These are phyloP conservation scores for Scolopax bukidnonensis DNA, from an alignment of 2,797 vertebrate species.

Conservation along the genomic window DNA sequence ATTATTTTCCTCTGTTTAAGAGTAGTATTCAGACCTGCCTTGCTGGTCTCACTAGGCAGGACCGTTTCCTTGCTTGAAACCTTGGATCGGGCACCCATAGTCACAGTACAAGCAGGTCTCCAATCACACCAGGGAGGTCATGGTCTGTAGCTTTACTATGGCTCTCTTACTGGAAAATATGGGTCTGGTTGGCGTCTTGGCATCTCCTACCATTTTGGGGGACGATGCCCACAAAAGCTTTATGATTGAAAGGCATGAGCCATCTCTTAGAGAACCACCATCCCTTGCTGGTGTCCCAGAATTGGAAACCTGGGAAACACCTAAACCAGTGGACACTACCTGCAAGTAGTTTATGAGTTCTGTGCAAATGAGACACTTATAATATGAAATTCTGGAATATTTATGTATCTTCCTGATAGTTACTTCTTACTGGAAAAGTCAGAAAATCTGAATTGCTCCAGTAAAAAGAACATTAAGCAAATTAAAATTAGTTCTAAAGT, in stretches of 20 bases:
- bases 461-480: neutral
- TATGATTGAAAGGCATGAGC: neutral
- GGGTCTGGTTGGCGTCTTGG: neutral
- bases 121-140: neutral
- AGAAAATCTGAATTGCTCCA: neutral
- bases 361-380: neutral
- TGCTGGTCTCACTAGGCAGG: neutral
- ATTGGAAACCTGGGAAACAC: neutral
- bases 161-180: neutral
- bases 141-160: neutral
- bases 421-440: neutral
- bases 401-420: neutral
- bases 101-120: neutral
- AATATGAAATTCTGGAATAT: neutral
- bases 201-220: neutral
- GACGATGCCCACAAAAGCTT: neutral
- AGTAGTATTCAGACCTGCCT: neutral
- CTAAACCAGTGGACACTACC: neutral
- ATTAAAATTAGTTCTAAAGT: neutral
- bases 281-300: neutral
- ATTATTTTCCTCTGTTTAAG: neutral
- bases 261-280: neutral
- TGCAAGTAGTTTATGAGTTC: neutral
- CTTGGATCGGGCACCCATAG: accelerated
- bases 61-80: neutral